Conservation (phyloP, 1,140 invertebrate species). For the Aphis gossypii region DNA sequence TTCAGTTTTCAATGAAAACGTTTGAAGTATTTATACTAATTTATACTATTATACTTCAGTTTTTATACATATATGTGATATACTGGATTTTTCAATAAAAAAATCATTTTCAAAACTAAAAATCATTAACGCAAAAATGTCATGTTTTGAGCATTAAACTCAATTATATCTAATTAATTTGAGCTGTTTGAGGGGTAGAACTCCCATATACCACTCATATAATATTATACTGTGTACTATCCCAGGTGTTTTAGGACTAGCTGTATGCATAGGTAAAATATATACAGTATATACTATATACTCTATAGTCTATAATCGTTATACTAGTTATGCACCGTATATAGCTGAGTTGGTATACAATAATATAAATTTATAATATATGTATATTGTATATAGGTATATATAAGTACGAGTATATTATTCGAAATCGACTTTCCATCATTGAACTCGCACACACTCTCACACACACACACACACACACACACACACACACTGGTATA, state of each 20-base stretch:
- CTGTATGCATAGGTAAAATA: not conserved
- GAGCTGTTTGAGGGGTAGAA: not conserved
- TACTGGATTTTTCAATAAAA: not conserved
- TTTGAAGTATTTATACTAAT: not conserved
- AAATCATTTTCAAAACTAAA: not conserved
- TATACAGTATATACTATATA: not conserved
- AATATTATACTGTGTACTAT: not conserved
- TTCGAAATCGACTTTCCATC: slow-evolving; percentile 46
- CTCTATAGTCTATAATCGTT: not conserved
- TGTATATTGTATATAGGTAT: not conserved
- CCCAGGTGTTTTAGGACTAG: not conserved
- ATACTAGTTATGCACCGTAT: not conserved
- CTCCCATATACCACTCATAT: too few relatives aligned
- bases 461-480: too few relatives aligned
- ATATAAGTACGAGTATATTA: not conserved
- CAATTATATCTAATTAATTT: not conserved
- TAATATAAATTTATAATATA: not conserved
- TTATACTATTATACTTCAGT: not conserved
- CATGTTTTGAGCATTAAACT: not conserved
- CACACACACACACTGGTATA: not conserved
- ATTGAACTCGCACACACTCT: not conserved
- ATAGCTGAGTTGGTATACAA: not conserved
- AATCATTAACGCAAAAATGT: not conserved
- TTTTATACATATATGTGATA: not conserved
- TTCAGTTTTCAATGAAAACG: not conserved